phyloP scores from a whole-genome alignment of 2,888 invertebrate genomes.

The Morinoia aosen region DNA sequence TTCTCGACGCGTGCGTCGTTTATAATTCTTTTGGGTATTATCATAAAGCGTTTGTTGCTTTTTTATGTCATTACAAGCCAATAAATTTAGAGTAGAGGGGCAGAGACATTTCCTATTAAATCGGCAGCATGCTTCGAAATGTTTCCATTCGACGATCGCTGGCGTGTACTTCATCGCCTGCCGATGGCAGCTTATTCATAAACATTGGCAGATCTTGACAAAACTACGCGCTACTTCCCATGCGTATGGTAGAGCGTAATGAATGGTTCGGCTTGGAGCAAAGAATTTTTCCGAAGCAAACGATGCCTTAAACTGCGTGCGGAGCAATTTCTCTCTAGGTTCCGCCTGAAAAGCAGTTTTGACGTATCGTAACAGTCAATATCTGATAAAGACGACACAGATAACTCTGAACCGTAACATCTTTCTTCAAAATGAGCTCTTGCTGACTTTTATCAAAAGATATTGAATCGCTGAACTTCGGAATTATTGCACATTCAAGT shows the following conservation, averaged over 20 bases:
- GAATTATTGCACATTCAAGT: slow-evolving; percentile 2
- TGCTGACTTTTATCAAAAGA: slow-evolving; percentile 2
- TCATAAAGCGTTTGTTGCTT: no score
- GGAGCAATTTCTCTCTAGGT: background rate
- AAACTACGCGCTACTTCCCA: background rate
- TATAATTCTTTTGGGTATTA: no score
- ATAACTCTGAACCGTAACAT: background rate
- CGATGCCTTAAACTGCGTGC: background rate
- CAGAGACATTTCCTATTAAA: background rate
- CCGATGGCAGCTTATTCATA: background rate
- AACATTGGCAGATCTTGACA: slow-evolving; percentile 17
- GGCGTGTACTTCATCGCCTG: background rate
- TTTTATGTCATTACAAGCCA: background rate
- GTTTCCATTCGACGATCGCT: background rate
- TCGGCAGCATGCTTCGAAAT: background rate
- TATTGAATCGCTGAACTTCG: background rate
- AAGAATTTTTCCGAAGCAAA: background rate
- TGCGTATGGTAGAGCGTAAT: background rate
- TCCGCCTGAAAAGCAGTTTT: background rate
- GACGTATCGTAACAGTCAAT: slow-evolving; percentile 2
- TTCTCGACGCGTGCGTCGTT: no score
- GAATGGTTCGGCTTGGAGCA: background rate
- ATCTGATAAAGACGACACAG: background rate
- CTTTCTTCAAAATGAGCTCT: slow-evolving; percentile 2
- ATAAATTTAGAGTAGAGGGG: background rate